Conservation (phyloP, 92 coral and sea anemone genomes). For the Porites evermanni region DNA sequence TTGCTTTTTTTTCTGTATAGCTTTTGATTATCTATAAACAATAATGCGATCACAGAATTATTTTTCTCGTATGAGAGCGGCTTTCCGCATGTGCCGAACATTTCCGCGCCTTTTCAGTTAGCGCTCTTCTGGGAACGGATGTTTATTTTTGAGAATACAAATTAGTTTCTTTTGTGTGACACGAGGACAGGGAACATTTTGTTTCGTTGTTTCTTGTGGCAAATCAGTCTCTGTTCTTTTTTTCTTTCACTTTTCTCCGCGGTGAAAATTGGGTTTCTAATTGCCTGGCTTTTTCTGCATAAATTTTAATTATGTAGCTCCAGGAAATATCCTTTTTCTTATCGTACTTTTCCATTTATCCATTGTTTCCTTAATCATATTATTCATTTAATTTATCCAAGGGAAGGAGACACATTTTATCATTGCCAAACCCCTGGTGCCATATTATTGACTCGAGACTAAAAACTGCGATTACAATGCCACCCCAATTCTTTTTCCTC, state of each 20-base stretch:
- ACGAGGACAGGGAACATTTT: background rate
- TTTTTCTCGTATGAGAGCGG: background rate
- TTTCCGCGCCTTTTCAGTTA: background rate
- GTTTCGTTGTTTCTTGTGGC: background rate
- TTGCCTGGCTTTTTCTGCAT: background rate
- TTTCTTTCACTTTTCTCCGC: background rate
- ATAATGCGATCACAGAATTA: background rate
- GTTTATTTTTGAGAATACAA: slow-evolving; percentile 14
- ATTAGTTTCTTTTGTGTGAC: slow-evolving; percentile 11
- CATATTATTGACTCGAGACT: background rate
- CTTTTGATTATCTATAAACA: background rate
- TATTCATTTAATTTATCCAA: background rate
- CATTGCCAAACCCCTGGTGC: background rate
- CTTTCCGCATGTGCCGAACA: background rate
- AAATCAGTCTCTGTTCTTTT: background rate
- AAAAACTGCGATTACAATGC: too few relatives aligned
- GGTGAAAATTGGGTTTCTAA: background rate
- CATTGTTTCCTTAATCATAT: background rate
- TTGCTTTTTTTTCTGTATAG: background rate
- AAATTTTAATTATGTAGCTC: too few relatives aligned
- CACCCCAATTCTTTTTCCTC: too few relatives aligned
- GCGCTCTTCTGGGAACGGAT: background rate
- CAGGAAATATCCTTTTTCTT: too few relatives aligned
- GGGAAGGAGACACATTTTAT: background rate
- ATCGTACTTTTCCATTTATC: background rate